Evolutionary conservation across 1,140 invertebrate species (phyloP).

Genomic region (Philopotamus ludificatus): DNA sequence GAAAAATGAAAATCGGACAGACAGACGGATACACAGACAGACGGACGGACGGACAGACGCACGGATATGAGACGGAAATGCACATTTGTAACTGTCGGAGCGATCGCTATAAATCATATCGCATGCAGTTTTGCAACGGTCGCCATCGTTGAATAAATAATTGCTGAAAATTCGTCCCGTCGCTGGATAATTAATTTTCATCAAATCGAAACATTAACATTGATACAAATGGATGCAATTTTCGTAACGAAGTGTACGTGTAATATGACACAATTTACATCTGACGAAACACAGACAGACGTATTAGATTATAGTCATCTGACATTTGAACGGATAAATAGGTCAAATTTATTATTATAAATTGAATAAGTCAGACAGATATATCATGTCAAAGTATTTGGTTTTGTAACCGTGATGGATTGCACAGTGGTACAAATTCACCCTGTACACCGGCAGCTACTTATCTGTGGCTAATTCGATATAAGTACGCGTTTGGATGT

Average conservation of each 20-base stretch:
- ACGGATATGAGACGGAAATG: neutral
- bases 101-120: too few relatives aligned
- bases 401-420: constrained; percentile 19
- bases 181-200: too few relatives aligned
- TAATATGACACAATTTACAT: constrained; percentile 5
- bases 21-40: neutral
- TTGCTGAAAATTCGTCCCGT: too few relatives aligned
- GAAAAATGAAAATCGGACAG: neutral
- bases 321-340: constrained; percentile 24
- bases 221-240: neutral
- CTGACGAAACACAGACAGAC: constrained; percentile 11
- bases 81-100: neutral
- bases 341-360: constrained; percentile 24
- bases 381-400: constrained; percentile 23
- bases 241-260: neutral
- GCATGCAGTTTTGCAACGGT: too few relatives aligned
- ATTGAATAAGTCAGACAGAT: constrained; percentile 10
- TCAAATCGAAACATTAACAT: too few relatives aligned
- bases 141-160: too few relatives aligned
- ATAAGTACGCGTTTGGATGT: too few relatives aligned
- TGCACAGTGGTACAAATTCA: neutral
- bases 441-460: neutral
- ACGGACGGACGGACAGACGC: neutral
- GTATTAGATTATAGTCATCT: constrained; percentile 17
- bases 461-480: too few relatives aligned